Evolutionary conservation across 2,113 vertebrate genomes (phyloP), one percentile per base, ranked within the genome.

Genomic region (Neodon shergylaensis): DNA sequence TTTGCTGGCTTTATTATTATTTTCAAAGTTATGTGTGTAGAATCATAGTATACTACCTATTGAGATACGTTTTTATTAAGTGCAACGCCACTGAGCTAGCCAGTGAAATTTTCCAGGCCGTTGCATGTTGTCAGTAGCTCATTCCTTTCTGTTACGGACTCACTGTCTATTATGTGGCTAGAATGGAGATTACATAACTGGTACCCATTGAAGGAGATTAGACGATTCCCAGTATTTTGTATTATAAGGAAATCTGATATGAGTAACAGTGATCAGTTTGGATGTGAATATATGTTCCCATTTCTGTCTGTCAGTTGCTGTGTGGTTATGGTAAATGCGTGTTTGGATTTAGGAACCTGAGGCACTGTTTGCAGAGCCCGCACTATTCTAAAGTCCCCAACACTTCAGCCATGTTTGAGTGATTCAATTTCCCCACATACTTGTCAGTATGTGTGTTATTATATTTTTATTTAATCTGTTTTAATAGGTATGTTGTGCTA

Each of bases 191-290:
- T 76, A 42, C 68, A 44, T 42, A 93, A 61, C 72, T 28, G 17
- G 42, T n/a, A 52, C 47, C 21, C 82, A 87, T 13, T 47, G 36
- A 92, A 78, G 47, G 42, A 47, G 22, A 76, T 77, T 58, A 78
- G 61, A 88, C 16, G 19, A 31, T 81, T 88, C 76, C n/a, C 33
- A 88, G 14, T 81, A 79, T 91, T 79, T 95, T 65, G 31, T 83
- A 90, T 77, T 82, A 39, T 14, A 94, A 92, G 33, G 85, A 93
- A 92, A 89, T 65, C 19, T 94, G 31, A 28, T 73, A 44, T 61
- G 44, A 94, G 72, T 90, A 87, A 63, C 16, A 92, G 8, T 16
- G 36, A 81, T 73, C 26, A 52, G 13, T 76, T 84, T 82, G 91
- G 72, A 28, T 78, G 72, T 79, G 58, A 61, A 76, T 16, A 8